Evolutionary conservation across 2,113 vertebrate species (phyloP).

Genomic region (Siniperca knerii): DNA sequence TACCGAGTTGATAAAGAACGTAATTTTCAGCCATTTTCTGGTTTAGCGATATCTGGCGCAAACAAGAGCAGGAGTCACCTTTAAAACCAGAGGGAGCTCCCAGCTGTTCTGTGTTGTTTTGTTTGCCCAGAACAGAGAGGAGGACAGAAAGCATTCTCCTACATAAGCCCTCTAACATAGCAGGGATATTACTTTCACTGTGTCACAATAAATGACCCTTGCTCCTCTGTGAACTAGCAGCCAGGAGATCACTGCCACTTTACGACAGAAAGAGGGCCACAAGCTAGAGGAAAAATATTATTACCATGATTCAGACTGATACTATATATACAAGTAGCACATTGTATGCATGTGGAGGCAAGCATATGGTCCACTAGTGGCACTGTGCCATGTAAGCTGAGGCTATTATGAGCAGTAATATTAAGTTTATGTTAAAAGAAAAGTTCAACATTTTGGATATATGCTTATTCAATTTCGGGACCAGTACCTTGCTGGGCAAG

Average conservation of each 20-base stretch:
- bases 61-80: constrained; percentile 23
- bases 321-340: not conserved
- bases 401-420: not conserved
- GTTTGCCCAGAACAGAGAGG: constrained; percentile 47
- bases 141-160: constrained; percentile 12
- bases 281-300: constrained; percentile 21
- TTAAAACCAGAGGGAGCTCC: constrained; percentile 23
- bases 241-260: constrained; percentile 44
- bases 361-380: not conserved
- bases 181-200: constrained; percentile 44
- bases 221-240: constrained; percentile 32
- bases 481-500: not conserved
- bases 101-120: constrained; percentile 38
- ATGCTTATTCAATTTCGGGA: too few relatives aligned
- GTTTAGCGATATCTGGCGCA: constrained; percentile 1
- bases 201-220: constrained; percentile 40
- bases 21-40: not conserved
- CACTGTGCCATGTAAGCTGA: not conserved
- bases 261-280: constrained; percentile 26
- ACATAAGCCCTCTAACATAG: not conserved
- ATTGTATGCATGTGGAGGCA: not conserved
- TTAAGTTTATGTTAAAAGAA: not conserved
- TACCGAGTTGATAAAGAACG: not conserved
- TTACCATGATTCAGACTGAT: constrained; percentile 9
- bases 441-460: too few relatives aligned